These are phyloP conservation scores for Sciurus vulgaris DNA, from an alignment of 2,797 vertebrate genomes.

Conservation along the genomic window DNA sequence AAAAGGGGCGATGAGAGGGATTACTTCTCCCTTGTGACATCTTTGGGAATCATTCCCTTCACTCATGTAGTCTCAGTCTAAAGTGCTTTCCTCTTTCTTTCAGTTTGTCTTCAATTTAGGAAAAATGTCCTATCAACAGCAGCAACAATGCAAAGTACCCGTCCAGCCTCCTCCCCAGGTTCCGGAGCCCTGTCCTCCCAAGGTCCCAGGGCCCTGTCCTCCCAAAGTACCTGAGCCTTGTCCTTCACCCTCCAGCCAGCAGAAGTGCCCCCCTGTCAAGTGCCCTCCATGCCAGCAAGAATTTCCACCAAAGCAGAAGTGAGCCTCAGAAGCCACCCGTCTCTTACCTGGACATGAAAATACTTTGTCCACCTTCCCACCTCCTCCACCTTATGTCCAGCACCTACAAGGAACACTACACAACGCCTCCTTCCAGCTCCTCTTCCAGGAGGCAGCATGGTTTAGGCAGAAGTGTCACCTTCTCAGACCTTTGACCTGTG, in stretches of 20 bases:
- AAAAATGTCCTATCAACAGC: constrained; percentile 16
- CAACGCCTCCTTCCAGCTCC: neutral
- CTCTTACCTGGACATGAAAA: neutral
- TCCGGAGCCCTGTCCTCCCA: neutral
- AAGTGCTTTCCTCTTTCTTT: neutral
- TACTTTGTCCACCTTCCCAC: no score
- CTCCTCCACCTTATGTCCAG: neutral
- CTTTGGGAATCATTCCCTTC: neutral
- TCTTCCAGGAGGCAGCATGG: neutral
- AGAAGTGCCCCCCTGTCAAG: neutral
- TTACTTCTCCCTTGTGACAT: neutral
- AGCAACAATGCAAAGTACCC: constrained; percentile 35
- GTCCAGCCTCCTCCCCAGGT: neutral
- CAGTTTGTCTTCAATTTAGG: neutral
- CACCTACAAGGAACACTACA: neutral
- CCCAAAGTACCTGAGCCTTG: neutral
- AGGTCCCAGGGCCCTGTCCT: neutral
- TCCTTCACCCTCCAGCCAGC: neutral
- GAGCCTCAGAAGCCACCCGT: neutral
- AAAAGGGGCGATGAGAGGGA: neutral
- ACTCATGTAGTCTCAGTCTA: neutral
- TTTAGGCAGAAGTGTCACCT: neutral
- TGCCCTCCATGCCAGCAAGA: neutral
- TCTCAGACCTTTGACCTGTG: neutral
- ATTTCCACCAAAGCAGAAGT: neutral